Base-by-base conservation (phyloP, 2,113 vertebrate species). In the Anolis carolinensis region DNA sequence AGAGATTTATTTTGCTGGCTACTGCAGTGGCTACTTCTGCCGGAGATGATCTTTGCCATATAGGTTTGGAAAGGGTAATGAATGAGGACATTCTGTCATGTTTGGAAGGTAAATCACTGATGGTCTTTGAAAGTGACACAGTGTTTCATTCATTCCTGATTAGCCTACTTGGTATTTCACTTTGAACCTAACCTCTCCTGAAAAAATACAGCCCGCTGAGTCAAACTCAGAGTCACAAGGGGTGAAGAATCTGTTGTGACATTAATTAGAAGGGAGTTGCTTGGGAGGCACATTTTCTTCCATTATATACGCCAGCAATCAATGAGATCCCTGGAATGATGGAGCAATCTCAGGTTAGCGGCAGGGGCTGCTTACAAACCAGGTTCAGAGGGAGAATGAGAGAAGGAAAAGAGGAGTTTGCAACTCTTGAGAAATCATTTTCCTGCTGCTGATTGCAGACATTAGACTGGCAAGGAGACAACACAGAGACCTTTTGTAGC, bases 81-180 rank as follows among this genome's bases (percentile, higher is more conserved):
- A 89, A 87, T 88, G 14, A 1, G 0, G 0, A 82, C 73, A 63
- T 86, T 84, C 78, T 85, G 88, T 86, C 79, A 3, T 10, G 72
- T 88, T 80, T 32, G 83, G 36, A 86, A 81, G 23, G 83, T 48
- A 92, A 91, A 91, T 89, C 79, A 79, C 74, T 76, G 77, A 18
- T 82, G 74, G 2, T 89, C 34, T 90, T 89, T 27, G 70, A 67
- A 92, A 27, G 14, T 81, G 68, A 85, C 68, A 82, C 30, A 67
- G 76, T 86, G 80, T 87, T 93, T 91, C 68, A 70, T 70, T 88
- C 82, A 5, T 65, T 87, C 78, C 25, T 88, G 83, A 92, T 94
- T 89, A 91, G 39, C 9, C 21, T 32, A 79, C 80, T 44, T 80
- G 86, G 67, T 81, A 82, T 79, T 63, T 89, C 72, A 77, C 21